Base-by-base conservation (phyloP, 2,888 invertebrate genomes). In the Drosophila anomalipes region DNA sequence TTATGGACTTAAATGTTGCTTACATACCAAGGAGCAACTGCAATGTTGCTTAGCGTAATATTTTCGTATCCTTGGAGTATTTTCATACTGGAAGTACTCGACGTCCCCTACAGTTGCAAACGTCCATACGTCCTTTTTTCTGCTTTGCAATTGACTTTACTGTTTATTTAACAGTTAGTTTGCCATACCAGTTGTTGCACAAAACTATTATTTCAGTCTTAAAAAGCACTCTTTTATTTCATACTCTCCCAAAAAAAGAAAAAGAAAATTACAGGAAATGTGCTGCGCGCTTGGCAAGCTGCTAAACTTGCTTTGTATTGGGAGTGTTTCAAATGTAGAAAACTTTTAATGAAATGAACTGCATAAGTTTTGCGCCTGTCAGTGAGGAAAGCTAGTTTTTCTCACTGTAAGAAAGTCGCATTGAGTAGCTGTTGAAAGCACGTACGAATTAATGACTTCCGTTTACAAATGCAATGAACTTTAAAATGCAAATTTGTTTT, bases 121-220 rank as follows among this genome's bases (percentile, higher is more conserved):
- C 10, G 10, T 41, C 0, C n/a, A 49, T 4, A 49, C 5, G 16
- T 30, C 3, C 12, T 0, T 33, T 33, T 49, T 26, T 9, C n/a
- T 16, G 19, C 22, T 39, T 51, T 26, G 58, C 52, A 39, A 62
- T 75, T 62, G 52, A 56, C 51, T 61, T 39, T 12, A 53, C 32
- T 78, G 65, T 82, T 86, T 72, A 80, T 72, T 69, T 69, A 56
- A 53, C 71, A 80, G 82, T 78, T 82, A 84, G 82, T 73, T 86
- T 57, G 10, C 39, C 32, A 39, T 52, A 28, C 41, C 53, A 44
- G 60, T 54, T 62, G 57, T 47, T 39, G 54, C 51, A 3, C 28
- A 52, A 49, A 70, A 77, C 57, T 81, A 73, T 70, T 68, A 79
- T 64, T 76, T 82, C 56, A 33, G 44, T 71, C 72, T 61, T 37